phyloP scores from a whole-genome alignment of 1,140 invertebrate genomes.

The Psilanteris sp. region DNA sequence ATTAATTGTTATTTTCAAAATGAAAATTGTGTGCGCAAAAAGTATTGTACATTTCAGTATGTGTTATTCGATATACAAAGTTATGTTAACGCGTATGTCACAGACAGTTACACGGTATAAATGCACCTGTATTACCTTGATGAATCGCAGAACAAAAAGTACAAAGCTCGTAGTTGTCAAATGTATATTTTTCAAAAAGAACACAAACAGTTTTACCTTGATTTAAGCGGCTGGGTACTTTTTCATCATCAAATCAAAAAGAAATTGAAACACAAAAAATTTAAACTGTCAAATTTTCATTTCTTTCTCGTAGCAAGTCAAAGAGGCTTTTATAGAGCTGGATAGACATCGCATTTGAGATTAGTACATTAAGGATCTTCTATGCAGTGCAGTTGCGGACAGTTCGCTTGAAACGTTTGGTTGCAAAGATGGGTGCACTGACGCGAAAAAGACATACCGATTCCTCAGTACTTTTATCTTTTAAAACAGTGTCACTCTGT shows the following conservation, averaged over 20 bases:
- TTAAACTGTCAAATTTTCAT: background rate
- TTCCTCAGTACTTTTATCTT: conserved; percentile 24
- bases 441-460: conserved; percentile 6
- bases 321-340: conserved; percentile 35
- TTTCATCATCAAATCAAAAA: conserved; percentile 6
- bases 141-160: background rate
- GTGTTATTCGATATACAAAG: conserved; percentile 10
- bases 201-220: conserved; percentile 14
- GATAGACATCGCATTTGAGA: conserved; percentile 38
- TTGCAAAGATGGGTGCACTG: conserved; percentile 15
- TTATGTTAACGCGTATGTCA: too few relatives aligned
- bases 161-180: conserved; percentile 28
- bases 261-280: conserved; percentile 3
- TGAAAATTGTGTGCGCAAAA: too few relatives aligned
- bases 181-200: conserved; percentile 6
- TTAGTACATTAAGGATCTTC: conserved; percentile 38
- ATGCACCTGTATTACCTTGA: background rate
- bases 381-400: conserved; percentile 30
- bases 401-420: conserved; percentile 37
- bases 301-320: conserved; percentile 5
- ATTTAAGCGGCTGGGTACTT: background rate
- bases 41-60: too few relatives aligned
- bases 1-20: too few relatives aligned
- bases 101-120: too few relatives aligned
- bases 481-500: background rate